Conservation (phyloP, 1,140 invertebrate species). For the Manduca sexta region DNA sequence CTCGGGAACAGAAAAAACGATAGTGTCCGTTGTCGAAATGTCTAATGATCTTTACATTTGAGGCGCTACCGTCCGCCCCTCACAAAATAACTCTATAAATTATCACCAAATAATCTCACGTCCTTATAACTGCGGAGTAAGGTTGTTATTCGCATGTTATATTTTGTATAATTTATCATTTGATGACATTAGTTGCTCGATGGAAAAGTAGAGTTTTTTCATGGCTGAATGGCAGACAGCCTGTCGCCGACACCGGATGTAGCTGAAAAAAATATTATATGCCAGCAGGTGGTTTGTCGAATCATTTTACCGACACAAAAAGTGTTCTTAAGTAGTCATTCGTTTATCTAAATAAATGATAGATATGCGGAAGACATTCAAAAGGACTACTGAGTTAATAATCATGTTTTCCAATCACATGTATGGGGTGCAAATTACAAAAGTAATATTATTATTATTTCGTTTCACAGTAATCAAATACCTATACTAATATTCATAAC, state of each 20-base stretch:
- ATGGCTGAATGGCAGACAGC: constrained; percentile 33
- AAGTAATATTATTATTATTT: no score
- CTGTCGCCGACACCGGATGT: constrained; percentile 50
- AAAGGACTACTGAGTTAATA: no score
- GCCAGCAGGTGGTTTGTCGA: constrained; percentile 15
- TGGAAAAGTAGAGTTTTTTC: constrained; percentile 32
- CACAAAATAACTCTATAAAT: constrained; percentile 41
- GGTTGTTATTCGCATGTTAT: constrained; percentile 9
- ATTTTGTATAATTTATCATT: constrained; percentile 18
- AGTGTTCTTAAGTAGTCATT: no score
- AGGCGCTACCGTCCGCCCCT: constrained; percentile 52
- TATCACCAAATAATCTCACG: constrained; percentile 18
- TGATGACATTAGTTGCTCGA: constrained; percentile 31
- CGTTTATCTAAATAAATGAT: no score
- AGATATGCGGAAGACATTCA: no score
- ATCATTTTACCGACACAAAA: background rate
- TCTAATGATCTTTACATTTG: constrained; percentile 57
- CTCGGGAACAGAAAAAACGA: constrained; percentile 6
- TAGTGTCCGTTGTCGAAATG: constrained; percentile 19
- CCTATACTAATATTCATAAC: no score
- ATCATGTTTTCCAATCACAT: no score
- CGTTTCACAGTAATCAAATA: no score
- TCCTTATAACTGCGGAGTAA: constrained; percentile 11
- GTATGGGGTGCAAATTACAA: no score
- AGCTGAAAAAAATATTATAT: background rate